A percentile compares a stretch with the other conserved stretches of the same genome.
These are phyloP conservation scores for Drosophila mojavensis DNA, from an alignment of 1,140 invertebrate genomes.

Conservation along the genomic window DNA sequence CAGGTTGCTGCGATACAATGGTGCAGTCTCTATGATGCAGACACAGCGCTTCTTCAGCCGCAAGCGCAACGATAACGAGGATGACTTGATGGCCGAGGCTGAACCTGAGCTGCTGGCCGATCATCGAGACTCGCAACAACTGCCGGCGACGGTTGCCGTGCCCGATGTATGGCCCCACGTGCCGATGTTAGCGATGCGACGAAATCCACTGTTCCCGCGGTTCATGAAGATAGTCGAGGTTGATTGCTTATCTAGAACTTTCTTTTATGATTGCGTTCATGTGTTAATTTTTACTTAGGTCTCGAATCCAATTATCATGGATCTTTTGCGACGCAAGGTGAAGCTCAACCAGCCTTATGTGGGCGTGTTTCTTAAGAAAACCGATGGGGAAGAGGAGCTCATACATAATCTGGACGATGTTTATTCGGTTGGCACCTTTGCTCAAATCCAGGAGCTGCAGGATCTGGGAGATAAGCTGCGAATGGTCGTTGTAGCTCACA, in stretches of 20 bases:
- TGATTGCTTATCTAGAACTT: slow-evolving; percentile 45
- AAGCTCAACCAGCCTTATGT: slow-evolving; percentile 98
- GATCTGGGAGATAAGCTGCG: slow-evolving; percentile 96
- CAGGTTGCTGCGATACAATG: slow-evolving; percentile 38
- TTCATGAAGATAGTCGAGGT: slow-evolving; percentile 99
- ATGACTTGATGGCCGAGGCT: slow-evolving; percentile 38
- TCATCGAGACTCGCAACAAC: slow-evolving; percentile 84
- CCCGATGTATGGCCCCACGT: slow-evolving; percentile 98
- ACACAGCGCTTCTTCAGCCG: slow-evolving; percentile 56
- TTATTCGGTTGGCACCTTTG: slow-evolving; percentile 97
- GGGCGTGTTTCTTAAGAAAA: slow-evolving; percentile 98
- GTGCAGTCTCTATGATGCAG: slow-evolving; percentile 39
- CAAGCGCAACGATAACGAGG: slow-evolving; percentile 55
- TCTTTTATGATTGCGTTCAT: slow-evolving; percentile 1
- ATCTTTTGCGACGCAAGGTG: slow-evolving; percentile 96
- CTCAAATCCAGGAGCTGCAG: slow-evolving; percentile 98
- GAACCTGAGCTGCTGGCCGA: slow-evolving; percentile 49
- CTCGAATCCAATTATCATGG: slow-evolving; percentile 93
- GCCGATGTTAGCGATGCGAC: slow-evolving; percentile 96
- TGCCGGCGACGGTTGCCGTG: slow-evolving; percentile 96
- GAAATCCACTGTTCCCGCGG: slow-evolving; percentile 98
- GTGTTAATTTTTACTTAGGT: slow-evolving; percentile 87
- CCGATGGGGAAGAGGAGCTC: slow-evolving; percentile 95
- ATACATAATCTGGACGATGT: slow-evolving; percentile 94
- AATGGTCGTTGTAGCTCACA: slow-evolving; percentile 96